Percentiles rank a stretch among this genome's conserved stretches.
Conservation (phyloP, 2,113 vertebrate species). For the Bambusicola thoracicus region DNA sequence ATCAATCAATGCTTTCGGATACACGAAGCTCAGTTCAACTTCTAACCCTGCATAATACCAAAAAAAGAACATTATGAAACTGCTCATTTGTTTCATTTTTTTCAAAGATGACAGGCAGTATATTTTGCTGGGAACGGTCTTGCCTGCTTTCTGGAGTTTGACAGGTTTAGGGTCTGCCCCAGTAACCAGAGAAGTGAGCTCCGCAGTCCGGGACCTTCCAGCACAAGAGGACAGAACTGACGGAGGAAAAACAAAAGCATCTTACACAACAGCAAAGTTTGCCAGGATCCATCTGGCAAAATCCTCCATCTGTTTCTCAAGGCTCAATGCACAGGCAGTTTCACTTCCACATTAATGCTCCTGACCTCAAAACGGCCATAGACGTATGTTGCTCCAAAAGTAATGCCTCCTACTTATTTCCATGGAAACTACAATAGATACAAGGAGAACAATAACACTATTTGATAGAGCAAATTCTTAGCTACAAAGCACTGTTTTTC, state of each 20-base stretch:
- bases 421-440: too few relatives aligned
- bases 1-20: slow-evolving; percentile 63
- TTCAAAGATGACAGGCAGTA: slow-evolving; percentile 41
- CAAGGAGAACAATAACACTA: too few relatives aligned
- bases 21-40: slow-evolving; percentile 37
- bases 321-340: neutral
- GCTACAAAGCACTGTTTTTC: too few relatives aligned
- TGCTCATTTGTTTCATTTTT: slow-evolving; percentile 35
- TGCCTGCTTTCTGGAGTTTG: neutral
- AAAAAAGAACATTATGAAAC: slow-evolving; percentile 60
- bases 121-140: neutral
- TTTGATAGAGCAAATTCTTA: too few relatives aligned
- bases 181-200: neutral
- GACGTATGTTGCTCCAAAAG: too few relatives aligned
- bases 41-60: slow-evolving; percentile 33
- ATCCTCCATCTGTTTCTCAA: neutral
- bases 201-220: neutral
- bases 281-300: slow-evolving; percentile 20
- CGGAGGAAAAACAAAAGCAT: neutral
- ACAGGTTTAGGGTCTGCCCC: neutral
- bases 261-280: neutral
- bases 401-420: too few relatives aligned
- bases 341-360: neutral
- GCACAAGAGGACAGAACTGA: neutral
- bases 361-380: neutral